Percentiles rank a stretch among this genome's conserved stretches.
phyloP scores from a whole-genome alignment of 2,888 invertebrate genomes.

The Acleris laterana region DNA sequence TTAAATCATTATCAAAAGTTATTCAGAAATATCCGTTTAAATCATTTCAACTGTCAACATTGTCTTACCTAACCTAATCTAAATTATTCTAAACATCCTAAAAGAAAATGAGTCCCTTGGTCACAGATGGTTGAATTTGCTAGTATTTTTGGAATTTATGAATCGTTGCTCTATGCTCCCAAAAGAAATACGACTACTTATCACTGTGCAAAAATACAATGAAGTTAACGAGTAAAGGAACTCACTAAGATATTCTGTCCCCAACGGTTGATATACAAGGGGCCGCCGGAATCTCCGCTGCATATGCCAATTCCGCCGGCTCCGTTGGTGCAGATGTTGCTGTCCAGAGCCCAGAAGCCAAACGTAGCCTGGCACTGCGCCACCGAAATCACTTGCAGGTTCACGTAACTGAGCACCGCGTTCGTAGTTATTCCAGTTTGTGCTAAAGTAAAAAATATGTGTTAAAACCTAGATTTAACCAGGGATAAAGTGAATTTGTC shows the following conservation, averaged over 20 bases:
- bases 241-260: slow-evolving; percentile 35
- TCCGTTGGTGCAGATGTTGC: slow-evolving; percentile 50
- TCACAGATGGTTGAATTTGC: too few species aligned
- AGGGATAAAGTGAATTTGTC: not conserved
- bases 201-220: too few species aligned
- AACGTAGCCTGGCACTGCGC: slow-evolving; percentile 44
- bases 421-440: slow-evolving; percentile 12
- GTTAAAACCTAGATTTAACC: not conserved
- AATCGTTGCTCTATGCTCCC: too few species aligned
- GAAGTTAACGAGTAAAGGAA: not conserved
- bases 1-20: too few species aligned
- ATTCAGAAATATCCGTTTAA: too few species aligned
- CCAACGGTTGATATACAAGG: slow-evolving; percentile 31
- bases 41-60: too few species aligned
- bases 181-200: too few species aligned
- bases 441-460: slow-evolving; percentile 12
- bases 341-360: slow-evolving; percentile 39
- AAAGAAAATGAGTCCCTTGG: too few species aligned
- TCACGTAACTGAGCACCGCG: slow-evolving; percentile 42
- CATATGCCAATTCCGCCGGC: slow-evolving; percentile 48
- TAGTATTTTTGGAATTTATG: too few species aligned
- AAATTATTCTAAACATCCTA: too few species aligned
- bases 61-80: too few species aligned
- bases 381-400: slow-evolving; percentile 46
- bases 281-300: slow-evolving; percentile 51